Evolutionary conservation across 1,140 invertebrate species (phyloP).

Genomic region (Aphaenogaster floridana): DNA sequence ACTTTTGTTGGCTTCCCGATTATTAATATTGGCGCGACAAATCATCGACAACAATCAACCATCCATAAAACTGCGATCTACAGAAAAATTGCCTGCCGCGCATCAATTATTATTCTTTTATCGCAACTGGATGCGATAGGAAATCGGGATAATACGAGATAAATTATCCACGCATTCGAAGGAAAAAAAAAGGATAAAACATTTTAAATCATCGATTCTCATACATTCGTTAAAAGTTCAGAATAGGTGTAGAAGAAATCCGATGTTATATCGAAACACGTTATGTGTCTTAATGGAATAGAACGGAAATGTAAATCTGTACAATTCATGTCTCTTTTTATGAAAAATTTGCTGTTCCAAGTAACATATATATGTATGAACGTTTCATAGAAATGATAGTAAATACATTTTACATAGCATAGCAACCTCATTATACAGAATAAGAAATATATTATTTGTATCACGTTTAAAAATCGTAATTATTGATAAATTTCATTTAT

Average conservation of each 20-base stretch:
- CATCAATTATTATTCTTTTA: conserved; percentile 45
- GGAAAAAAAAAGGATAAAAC: not conserved
- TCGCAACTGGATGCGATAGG: not conserved
- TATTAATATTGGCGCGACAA: not conserved
- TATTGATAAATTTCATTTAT: not conserved
- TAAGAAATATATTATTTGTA: conserved; percentile 5
- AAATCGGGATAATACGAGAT: conserved; percentile 22
- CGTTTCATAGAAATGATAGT: not conserved
- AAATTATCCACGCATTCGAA: conserved; percentile 1
- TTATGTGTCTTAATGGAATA: not conserved
- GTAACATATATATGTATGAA: not conserved
- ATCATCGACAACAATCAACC: conserved; percentile 12
- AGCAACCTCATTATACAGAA: not conserved
- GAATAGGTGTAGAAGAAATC: not conserved
- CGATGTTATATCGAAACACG: not conserved
- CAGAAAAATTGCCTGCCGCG: conserved; percentile 20
- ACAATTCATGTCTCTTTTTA: not conserved
- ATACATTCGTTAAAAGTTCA: conserved; percentile 33
- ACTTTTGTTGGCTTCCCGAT: not conserved
- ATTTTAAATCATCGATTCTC: not conserved
- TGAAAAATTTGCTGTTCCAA: not conserved
- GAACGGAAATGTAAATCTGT: conserved; percentile 15
- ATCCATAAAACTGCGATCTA: conserved; percentile 8
- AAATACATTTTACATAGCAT: not conserved
- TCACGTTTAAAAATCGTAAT: not conserved